Evolutionary conservation across 2,888 invertebrate genomes (phyloP), one percentile per base, ranked within the genome.

Genomic region (Epistrophe grossulariae): DNA sequence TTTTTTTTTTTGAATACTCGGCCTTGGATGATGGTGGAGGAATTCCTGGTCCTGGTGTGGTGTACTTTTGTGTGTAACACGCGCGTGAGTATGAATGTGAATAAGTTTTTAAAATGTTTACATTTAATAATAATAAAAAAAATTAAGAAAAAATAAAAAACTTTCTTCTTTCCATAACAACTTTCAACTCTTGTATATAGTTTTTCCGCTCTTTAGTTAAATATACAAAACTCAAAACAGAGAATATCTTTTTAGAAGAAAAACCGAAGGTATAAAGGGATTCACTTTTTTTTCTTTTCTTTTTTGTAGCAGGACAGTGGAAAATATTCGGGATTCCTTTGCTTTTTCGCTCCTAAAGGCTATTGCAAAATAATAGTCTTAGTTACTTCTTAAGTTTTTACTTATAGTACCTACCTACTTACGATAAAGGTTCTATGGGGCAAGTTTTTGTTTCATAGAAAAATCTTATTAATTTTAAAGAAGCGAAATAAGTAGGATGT

Each of bases 21-120:
- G 73, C 17, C 7, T 28, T 40, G 13, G 52, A 15, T 8, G 59
- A 50, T 60, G 57, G n/a, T 59, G 59, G 57, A 83, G 59, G 57
- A 83, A 62, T 55, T 66, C 71, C 66, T 52, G 17, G 9, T n/a
- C 3, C 24, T 15, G 6, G 52, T 71, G 13, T 71, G 13, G 40
- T 59, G 48, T 59, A 24, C 35, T 62, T 38, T 45, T 57, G 48
- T 74, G 43, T 64, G 62, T 55, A 24, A 19, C 48, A 45, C 59
- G 38, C 74, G 77, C 52, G 31, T 43, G 17, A 72, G 73, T 72
- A 62, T 50, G 60, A 64, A 64, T 64, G 70, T 73, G 35, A 62
- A 60, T 70, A 62, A 71, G 82, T 79, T 79, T 60, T 72, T 38
- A 48, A 72, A 60, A 70, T 64, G 66, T 72, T 76, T 45, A 62